Evolutionary conservation across 1,140 invertebrate species (phyloP).

Genomic region (Parasteatoda tepidariorum): DNA sequence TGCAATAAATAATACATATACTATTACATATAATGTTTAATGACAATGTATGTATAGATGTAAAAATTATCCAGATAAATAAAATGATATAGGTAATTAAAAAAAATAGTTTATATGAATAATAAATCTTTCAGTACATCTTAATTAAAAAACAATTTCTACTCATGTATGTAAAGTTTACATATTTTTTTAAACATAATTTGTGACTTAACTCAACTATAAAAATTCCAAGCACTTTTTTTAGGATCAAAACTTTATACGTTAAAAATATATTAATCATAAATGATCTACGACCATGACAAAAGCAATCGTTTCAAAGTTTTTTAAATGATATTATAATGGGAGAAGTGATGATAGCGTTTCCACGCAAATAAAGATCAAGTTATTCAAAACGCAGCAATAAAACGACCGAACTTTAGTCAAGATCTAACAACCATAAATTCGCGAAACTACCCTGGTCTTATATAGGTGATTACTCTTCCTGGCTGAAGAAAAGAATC

Average conservation of each 20-base stretch:
- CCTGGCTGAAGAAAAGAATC: not conserved
- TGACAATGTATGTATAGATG: too few species aligned
- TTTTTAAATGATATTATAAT: not conserved
- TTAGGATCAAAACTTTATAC: not conserved
- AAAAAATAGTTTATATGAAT: too few species aligned
- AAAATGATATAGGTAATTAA: too few species aligned
- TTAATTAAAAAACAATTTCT: too few species aligned
- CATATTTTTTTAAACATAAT: too few species aligned
- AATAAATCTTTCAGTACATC: too few species aligned
- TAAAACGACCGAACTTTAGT: not conserved
- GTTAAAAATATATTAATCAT: not conserved
- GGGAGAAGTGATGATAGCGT: not conserved
- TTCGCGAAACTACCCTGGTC: not conserved
- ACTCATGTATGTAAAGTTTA: too few species aligned
- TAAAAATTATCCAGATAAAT: too few species aligned
- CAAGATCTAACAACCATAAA: not conserved
- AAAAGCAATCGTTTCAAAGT: not conserved
- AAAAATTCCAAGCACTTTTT: too few species aligned
- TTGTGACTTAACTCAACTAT: too few species aligned
- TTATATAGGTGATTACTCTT: not conserved
- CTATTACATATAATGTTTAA: too few species aligned
- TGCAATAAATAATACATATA: too few species aligned
- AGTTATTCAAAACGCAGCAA: not conserved
- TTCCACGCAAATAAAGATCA: not conserved
- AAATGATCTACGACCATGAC: not conserved